A percentile compares a stretch with the other conserved stretches of the same genome.
Evolutionary conservation across 2,797 vertebrate genomes (phyloP).

Genomic region (Crocidura indochinensis): DNA sequence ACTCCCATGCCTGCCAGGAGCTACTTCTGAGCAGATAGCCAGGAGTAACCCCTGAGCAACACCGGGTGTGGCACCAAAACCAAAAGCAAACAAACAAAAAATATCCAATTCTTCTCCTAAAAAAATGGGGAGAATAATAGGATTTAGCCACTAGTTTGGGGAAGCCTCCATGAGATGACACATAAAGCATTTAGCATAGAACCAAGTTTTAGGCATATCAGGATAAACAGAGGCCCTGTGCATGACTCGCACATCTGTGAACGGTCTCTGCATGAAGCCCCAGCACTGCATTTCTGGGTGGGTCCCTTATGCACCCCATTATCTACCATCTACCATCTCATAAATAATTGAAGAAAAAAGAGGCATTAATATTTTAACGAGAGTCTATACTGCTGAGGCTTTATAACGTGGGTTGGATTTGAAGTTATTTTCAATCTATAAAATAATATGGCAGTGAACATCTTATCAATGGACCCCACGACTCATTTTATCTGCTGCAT

Average conservation of each 20-base stretch:
- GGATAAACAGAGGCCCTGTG: rapidly evolving
- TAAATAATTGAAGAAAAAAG: slow-evolving; percentile 63
- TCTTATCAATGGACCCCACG: not conserved
- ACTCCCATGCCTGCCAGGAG: too few species aligned
- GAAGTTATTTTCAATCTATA: slow-evolving; percentile 37
- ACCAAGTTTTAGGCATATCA: not conserved
- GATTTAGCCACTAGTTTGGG: not conserved
- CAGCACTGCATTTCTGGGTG: not conserved
- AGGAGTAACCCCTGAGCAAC: too few species aligned
- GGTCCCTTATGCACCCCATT: not conserved
- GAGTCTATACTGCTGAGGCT: not conserved
- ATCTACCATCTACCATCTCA: slow-evolving; percentile 42
- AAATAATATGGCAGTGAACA: not conserved
- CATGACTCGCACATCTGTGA: not conserved
- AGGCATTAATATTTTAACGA: slow-evolving; percentile 66
- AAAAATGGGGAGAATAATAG: not conserved
- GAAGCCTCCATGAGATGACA: not conserved
- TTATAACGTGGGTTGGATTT: not conserved
- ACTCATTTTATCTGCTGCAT: not conserved
- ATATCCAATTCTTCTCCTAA: not conserved
- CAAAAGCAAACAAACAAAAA: too few species aligned
- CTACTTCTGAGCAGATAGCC: too few species aligned
- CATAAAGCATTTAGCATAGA: not conserved
- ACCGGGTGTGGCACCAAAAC: too few species aligned
- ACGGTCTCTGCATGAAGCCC: not conserved